Evolutionary conservation across 2,888 invertebrate genomes (phyloP), one percentile per base, ranked within the genome.

Genomic region (Tenthredo distinguenda): DNA sequence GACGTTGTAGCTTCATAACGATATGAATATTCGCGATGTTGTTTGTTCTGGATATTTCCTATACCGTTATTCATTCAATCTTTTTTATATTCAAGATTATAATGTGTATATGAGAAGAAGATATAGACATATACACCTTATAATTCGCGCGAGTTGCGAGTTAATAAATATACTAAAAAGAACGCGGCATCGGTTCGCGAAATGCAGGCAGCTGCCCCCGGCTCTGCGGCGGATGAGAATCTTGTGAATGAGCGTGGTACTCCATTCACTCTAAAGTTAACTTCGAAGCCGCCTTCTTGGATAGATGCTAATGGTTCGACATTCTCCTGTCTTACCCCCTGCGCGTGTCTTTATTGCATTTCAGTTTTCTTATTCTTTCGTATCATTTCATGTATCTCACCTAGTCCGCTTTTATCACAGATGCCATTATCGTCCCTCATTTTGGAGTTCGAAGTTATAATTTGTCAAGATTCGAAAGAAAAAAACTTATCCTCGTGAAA

Each of bases 181-280:
- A 40, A 43, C 58, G 47, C 72, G 72, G 72, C 72, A 43, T 21
- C 37, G 18, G 18, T n/a, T 31, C 43, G 72, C 72, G 43, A 21
- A 74, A 7, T 74, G 72, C 71, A 21, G 10, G 43, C 21, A 37
- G 9, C 77, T 55, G 77, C 77, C 77, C 55, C 34, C 50, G 37
- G 79, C 81, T 40, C 31, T n/a, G 6, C 58, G 40, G 26, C 15
- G 37, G 74, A 74, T 74, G 81, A 81, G 62, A 58, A 81, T 81
- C 81, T 81, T 92, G 91, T 92, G 92, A 92, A 92, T 92, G 92
- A 92, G 90, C 91, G 87, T 68, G 90, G 90, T 91, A 90, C 90
- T 90, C 92, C 92, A 92, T 92, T 92, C 92, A 92, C 92, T 92
- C 81, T 81, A 62, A 50, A 81, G 81, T 68, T 68, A 68, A 21